Evolutionary conservation across 1,140 invertebrate species (phyloP), one percentile per base, ranked within the genome.

Genomic region (Neodiprion lecontei): DNA sequence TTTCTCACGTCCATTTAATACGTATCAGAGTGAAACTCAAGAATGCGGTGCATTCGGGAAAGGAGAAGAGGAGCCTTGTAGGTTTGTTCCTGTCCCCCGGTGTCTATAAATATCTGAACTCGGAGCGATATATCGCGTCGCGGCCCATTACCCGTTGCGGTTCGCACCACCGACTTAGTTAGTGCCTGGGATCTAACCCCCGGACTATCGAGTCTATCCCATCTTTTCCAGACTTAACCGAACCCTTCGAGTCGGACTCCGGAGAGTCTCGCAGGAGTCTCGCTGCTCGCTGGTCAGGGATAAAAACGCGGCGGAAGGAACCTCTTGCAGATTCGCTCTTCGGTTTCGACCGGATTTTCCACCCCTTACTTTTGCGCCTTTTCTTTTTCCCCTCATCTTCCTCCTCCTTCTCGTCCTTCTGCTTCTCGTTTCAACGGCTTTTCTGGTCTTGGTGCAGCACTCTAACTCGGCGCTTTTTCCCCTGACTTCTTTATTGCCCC

Each of bases 41-140:
- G 17, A 21, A 21, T 21, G 28, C 5, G 28, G 23, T 17, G 68
- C 14, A 69, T 12, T n/a, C 12, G 12, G 67, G 23, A n/a, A 17
- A 48, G 11, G 48, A 48, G 21, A 77, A 28, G 69, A 23, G 23
- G 47, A 50, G 48, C 21, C n/a, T 10, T 48, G 48, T 67, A 40
- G 74, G 72, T 40, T 40, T 40, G 28, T 40, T 5, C 1, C 28
- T 75, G 79, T 80, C 76, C 74, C 74, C 28, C 28, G 28, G 71
- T 73, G 65, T 76, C 78, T 76, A 81, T 82, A 82, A 82, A 82
- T 81, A 82, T 81, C 76, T 75, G 71, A 74, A 74, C 76, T 76
- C 69, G 76, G 9, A 69, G 69, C 70, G 73, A 72, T 82, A 81
- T 75, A 79, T 82, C 75, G 75, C 78, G 75, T 77, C 76, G 61